Base-by-base conservation (phyloP, 2,113 vertebrate genomes). In the Plectropomus leopardus region DNA sequence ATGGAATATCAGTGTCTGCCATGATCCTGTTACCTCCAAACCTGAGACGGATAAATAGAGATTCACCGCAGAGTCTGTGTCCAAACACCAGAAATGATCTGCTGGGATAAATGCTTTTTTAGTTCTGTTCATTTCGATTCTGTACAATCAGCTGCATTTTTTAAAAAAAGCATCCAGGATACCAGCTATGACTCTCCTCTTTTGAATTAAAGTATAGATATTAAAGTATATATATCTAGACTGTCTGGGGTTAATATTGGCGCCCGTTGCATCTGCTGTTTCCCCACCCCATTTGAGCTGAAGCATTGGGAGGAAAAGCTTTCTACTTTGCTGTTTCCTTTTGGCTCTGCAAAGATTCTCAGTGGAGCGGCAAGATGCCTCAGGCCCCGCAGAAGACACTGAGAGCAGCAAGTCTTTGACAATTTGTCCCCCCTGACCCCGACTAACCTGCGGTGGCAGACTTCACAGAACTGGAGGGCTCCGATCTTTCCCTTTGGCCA, bases 371-470 rank as follows among this genome's bases (percentile, higher is more conserved):
- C 3, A n/a, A 51, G 28, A 65, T 45, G 70, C 76, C 78, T 75
- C n/a, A 1, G 78, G 84, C 48, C 44, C 59, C 47, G 59, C 59
- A 30, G 19, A n/a, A 72, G 69, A 84, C 51, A 58, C 59, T 13
- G 44, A 68, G 23, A 59, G 32, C 58, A 55, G 57, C 32, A 77
- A 80, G 72, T 83, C 53, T 82, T 80, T 78, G 61, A 65, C 86
- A 61, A 48, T 84, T 87, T 75, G 71, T 83, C 69, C 65, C 3
- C 3, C 13, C 30, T 76, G 78, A 85, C 86, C 84, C 48, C 1
- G 14, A 36, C 73, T 81, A 78, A 90, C 85, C 88, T 72, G 58
- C 64, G 51, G 67, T n/a, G 54, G 24, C 58, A 55, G 81, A 72
- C 68, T 84, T 90, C 68, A 84, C 80, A 76, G 72, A 58, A 21